Percentiles rank a stretch among this genome's conserved stretches.
These are phyloP conservation scores for Mystacornis crossleyi DNA, from an alignment of 2,113 vertebrate genomes.

Conservation along the genomic window DNA sequence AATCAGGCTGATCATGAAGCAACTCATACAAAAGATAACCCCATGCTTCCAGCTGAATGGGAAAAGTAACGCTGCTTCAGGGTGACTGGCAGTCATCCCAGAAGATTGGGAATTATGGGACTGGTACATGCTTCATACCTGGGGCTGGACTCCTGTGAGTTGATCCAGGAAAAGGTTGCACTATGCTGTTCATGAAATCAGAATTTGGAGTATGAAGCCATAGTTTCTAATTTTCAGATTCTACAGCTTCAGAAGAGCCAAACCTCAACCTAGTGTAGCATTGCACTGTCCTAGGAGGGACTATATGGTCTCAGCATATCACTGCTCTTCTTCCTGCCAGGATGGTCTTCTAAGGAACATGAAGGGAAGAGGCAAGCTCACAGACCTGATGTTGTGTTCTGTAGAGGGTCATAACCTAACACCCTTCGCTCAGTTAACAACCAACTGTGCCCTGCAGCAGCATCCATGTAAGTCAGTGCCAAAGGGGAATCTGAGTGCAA, in stretches of 20 bases:
- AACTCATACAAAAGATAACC: background rate
- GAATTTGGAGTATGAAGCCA: background rate
- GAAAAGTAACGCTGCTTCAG: background rate
- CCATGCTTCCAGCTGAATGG: background rate
- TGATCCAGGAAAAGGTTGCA: background rate
- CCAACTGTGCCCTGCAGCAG: background rate
- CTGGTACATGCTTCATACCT: background rate
- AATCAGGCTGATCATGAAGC: background rate
- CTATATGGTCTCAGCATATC: background rate
- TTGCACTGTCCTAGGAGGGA: background rate
- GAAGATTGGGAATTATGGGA: background rate
- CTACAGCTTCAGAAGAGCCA: background rate
- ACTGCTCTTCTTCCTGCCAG: background rate
- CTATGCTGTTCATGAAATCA: background rate
- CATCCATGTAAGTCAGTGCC: background rate
- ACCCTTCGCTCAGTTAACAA: background rate
- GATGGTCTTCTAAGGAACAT: background rate
- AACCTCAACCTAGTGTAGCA: background rate
- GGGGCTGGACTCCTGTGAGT: background rate
- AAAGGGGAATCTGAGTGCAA: background rate
- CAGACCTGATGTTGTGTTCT: background rate
- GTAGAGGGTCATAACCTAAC: background rate
- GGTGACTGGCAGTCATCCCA: background rate
- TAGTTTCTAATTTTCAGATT: background rate
- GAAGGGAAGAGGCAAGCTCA: background rate